Base-by-base conservation (phyloP, 2,888 invertebrate species). In the Sarcophaga caerulescens region DNA sequence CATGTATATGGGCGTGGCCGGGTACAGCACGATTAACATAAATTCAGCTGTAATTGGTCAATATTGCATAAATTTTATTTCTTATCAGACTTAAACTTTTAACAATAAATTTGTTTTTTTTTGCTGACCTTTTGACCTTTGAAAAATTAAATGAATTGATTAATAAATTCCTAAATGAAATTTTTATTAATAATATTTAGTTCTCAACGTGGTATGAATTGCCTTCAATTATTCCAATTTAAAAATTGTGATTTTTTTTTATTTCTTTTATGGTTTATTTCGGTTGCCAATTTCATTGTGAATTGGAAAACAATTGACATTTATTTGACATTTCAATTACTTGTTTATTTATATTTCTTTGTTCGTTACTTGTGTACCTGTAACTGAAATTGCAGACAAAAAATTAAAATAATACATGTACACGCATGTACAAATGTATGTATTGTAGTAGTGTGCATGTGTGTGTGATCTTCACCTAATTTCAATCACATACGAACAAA, bases 391-490 rank as follows among this genome's bases (percentile, higher is more conserved):
- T 11, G 17, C 65, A 10, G 35, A 35, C 35, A 52, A 52, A 52
- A 17, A 52, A 52, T 52, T 0, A 12, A 17, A 52, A 52, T 10
- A 52, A 52, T 17, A 52, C 17, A 59, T 59, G 11, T 63, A 59
- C 57, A 57, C 52, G 11, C 35, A 62, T 1, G 57, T n/a, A n/a
- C n/a, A n/a, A n/a, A n/a, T n/a, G n/a, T n/a, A n/a, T n/a, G n/a
- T 57, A 17, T 35, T 35, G 35, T 35, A 35, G 35, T 35, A 35
- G 6, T 10, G 4, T 52, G 52, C 12, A 5, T 21, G 52, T 63
- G 19, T 45, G 11, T 57, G 45, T 79, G 83, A 84, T 79, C 83
- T 84, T 84, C 68, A 79, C 83, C 74, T 68, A 80, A 70, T 79
- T 80, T 80, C 35, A 80, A 68, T 60, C 65, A 65, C 25, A 57